phyloP scores from a whole-genome alignment of 2,888 invertebrate species.

The Rhamnusium bicolor region DNA sequence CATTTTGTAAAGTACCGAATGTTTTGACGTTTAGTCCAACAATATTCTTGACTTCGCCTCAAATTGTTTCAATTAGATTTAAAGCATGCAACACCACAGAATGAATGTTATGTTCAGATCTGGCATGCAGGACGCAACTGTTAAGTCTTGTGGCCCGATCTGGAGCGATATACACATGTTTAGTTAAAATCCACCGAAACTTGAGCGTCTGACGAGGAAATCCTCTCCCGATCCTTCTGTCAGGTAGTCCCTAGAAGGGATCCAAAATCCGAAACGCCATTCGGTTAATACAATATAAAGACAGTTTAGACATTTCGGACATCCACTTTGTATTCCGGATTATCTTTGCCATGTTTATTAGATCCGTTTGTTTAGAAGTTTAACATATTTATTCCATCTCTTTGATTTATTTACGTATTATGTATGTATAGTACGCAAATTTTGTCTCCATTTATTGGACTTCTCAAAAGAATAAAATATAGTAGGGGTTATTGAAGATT shows the following conservation, averaged over 20 bases:
- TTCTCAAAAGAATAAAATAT: not conserved
- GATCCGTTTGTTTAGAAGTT: slow-evolving; percentile 9
- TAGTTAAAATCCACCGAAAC: slow-evolving; percentile 25
- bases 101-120: not conserved
- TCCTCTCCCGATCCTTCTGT: slow-evolving; percentile 31
- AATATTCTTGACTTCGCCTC: no score
- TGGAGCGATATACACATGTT: slow-evolving; percentile 15
- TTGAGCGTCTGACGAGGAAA: slow-evolving; percentile 29
- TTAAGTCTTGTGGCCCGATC: slow-evolving; percentile 3
- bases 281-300: slow-evolving; percentile 24
- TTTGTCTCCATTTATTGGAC: slow-evolving; percentile 4
- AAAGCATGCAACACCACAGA: not conserved
- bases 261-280: slow-evolving; percentile 20
- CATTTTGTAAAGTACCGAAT: no score
- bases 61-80: no score
- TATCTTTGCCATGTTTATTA: slow-evolving; percentile 38
- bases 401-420: not conserved
- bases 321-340: slow-evolving; percentile 29
- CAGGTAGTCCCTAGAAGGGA: slow-evolving; percentile 35
- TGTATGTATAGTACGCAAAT: not conserved
- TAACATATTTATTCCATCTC: not conserved
- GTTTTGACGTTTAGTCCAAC: no score
- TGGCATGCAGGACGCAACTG: not conserved
- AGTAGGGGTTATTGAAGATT: not conserved
- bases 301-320: slow-evolving; percentile 36